Base-by-base conservation (phyloP, 2,113 vertebrate species). In the Furnarius figulus region DNA sequence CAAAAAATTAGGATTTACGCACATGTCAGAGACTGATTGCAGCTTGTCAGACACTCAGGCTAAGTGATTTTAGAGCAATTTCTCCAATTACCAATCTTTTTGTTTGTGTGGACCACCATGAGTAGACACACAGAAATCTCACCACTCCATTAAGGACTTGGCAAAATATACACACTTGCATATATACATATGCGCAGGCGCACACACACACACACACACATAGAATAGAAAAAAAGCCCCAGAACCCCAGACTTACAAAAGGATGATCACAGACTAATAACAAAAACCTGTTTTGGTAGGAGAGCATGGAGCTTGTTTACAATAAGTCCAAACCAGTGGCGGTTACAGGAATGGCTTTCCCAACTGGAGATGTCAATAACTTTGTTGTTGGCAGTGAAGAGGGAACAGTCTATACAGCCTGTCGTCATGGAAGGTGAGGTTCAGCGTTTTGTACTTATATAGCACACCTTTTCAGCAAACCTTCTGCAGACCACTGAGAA, bases 311-410 rank as follows among this genome's bases (percentile, higher is more conserved):
- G 92, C 98, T 99, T 93, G 98, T 99, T 72, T 99, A 99, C 97
- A 99, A 99, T 96, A 99, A 99, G 96, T 99, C 99, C 95, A 99
- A 99, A 95, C 97, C 99, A 2, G 99, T 99, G 90, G 99, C 99
- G 0, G 99, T 99, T 94, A 99, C 99, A 24, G 98, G 99, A 93
- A 99, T 99, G 99, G 99, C 98, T 56, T 99, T 99, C 95, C 99
- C 99, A 40, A 98, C 98, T 0, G 99, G 99, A 97, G 99, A 99
- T 17, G 99, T 99, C 94, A 99, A 99, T 97, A 99, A 99, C 97
- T 99, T 99, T 63, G 99, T 99, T 39, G 99, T 99, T 49, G 99
- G 99, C 90, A 99, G 99, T 19, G 99, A 99, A 97, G 99, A 99
- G 93, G 99, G 99, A 30, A 99, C 98, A 2, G 99, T 99, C 95